Evolutionary conservation across 2,888 invertebrate species (phyloP).

Genomic region (Hydrotaea cyrtoneurina): DNA sequence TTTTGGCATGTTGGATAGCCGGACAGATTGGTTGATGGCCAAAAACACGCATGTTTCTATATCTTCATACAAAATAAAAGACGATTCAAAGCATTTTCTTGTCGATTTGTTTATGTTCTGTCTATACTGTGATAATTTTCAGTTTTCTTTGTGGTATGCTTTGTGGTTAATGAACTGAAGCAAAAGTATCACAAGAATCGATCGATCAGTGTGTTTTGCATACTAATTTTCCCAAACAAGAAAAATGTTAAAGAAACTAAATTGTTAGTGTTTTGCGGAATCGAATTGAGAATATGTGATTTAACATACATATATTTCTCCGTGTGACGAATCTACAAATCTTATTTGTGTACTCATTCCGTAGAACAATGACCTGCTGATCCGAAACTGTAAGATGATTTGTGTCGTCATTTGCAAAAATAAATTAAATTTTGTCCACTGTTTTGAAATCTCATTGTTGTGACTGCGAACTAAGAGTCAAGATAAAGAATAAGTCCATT

Average conservation of each 20-base stretch:
- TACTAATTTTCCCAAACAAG: background rate
- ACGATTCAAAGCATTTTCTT: constrained; percentile 15
- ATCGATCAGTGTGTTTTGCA: constrained; percentile 27
- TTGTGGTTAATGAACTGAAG: constrained; percentile 34
- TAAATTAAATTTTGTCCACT: too few relatives aligned
- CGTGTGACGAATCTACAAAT: background rate
- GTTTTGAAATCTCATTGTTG: too few relatives aligned
- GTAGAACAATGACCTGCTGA: too few relatives aligned
- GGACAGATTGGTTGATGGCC: background rate
- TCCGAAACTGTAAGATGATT: too few relatives aligned
- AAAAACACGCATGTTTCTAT: constrained; percentile 12
- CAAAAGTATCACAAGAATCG: constrained; percentile 23
- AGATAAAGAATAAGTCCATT: too few relatives aligned
- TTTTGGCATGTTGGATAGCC: background rate
- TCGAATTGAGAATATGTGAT: background rate
- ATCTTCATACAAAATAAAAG: background rate
- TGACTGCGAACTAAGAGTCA: too few relatives aligned
- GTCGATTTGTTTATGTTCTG: constrained; percentile 6
- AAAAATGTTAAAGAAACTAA: background rate
- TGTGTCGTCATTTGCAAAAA: too few relatives aligned
- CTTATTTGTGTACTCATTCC: too few relatives aligned
- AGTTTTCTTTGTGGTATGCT: background rate
- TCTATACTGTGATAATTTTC: background rate
- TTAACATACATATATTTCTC: too few relatives aligned
- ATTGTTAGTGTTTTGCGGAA: background rate